Conservation (phyloP, 1,140 invertebrate genomes). For the Diachasma alloeum region DNA sequence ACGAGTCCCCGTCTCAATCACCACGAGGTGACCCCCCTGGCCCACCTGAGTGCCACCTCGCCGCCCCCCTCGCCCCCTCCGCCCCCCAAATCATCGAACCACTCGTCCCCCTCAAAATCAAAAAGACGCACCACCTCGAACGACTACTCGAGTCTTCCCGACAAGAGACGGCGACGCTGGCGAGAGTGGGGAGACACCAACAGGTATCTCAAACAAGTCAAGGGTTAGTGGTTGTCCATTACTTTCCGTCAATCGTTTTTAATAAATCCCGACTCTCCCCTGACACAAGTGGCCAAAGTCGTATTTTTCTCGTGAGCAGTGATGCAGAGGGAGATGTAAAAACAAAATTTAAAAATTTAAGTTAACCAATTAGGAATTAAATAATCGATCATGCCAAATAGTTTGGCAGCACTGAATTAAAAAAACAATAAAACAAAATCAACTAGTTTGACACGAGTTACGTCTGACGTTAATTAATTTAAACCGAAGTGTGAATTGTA, state of each 20-base stretch:
- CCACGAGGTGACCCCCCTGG: conserved; percentile 33
- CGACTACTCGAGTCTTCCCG: conserved; percentile 48
- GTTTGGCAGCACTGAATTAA: conserved; percentile 56
- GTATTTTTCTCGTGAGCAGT: conserved; percentile 17
- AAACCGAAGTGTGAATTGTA: conserved; percentile 26
- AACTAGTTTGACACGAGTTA: conserved; percentile 27
- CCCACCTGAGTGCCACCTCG: neutral
- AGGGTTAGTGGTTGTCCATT: conserved; percentile 42
- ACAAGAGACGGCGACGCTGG: conserved; percentile 55
- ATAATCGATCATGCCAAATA: conserved; percentile 53
- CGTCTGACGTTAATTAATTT: conserved; percentile 39
- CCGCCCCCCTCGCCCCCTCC: conserved; percentile 13
- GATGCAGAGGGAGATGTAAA: neutral
- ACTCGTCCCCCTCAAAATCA: conserved; percentile 36
- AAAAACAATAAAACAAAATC: conserved; percentile 49
- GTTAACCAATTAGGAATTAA: conserved; percentile 42
- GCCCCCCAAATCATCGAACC: conserved; percentile 14
- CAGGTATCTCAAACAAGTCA: conserved; percentile 57
- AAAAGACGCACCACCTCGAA: conserved; percentile 49
- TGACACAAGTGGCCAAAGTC: conserved; percentile 27
- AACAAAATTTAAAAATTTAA: neutral
- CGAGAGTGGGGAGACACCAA: conserved; percentile 55
- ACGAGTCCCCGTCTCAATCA: conserved; percentile 36
- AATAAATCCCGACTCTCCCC: conserved; percentile 8
- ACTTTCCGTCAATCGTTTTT: neutral